phyloP scores from a whole-genome alignment of 2,888 invertebrate species.

The Arenicola marina region DNA sequence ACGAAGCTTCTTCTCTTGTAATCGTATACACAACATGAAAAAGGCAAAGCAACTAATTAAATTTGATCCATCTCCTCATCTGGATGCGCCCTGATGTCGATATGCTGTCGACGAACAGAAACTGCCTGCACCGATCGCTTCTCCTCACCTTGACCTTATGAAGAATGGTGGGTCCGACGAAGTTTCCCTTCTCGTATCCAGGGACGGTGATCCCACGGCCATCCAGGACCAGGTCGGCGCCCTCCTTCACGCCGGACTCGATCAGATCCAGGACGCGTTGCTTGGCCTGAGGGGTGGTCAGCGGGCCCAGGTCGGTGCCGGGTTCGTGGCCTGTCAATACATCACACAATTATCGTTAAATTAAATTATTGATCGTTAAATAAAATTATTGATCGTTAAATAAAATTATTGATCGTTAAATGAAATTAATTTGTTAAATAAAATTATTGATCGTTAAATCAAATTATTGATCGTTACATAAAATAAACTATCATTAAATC shows the following conservation, averaged over 20 bases:
- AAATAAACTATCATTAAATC: no score
- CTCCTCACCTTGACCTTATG: conserved; percentile 74
- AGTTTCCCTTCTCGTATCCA: conserved; percentile 95
- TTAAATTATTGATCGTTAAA: no score
- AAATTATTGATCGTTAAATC: no score
- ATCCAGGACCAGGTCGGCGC: conserved; percentile 86
- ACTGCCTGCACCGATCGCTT: no score
- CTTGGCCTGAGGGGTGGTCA: conserved; percentile 91
- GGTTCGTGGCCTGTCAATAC: conserved; percentile 56
- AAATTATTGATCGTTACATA: no score
- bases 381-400: neutral
- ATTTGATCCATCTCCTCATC: no score
- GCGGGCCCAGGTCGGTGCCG: conserved; percentile 73
- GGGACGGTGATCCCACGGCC: conserved; percentile 81
- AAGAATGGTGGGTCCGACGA: conserved; percentile 94
- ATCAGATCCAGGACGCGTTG: conserved; percentile 77
- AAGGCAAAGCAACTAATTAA: no score
- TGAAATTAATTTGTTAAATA: neutral
- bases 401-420: neutral
- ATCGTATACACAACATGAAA: no score
- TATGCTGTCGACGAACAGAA: no score
- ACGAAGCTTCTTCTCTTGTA: no score
- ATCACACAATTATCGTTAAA: neutral
- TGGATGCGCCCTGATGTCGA: no score
- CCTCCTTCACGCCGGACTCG: conserved; percentile 82